A percentile compares a stretch with the other conserved stretches of the same genome.
These are phyloP conservation scores for Cirrhinus mrigala DNA, from an alignment of 2,797 vertebrate genomes.

Conservation along the genomic window DNA sequence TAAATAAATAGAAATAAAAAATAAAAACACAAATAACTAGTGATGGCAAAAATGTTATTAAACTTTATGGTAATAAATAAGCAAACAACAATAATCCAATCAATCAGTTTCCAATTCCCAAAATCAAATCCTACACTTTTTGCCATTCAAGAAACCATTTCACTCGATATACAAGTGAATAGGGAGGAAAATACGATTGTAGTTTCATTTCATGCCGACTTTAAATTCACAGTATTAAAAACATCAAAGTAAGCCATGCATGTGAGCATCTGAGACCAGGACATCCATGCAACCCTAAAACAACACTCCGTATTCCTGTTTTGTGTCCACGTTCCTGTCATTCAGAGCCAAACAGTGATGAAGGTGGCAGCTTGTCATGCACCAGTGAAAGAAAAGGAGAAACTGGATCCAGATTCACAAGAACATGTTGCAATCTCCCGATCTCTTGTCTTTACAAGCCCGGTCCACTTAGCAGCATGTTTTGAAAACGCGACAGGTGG, in stretches of 20 bases:
- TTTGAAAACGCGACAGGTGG: conserved; percentile 71
- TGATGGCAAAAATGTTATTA: too few species aligned
- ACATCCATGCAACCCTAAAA: not conserved
- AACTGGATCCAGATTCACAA: conserved; percentile 45
- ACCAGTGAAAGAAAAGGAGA: conserved; percentile 54
- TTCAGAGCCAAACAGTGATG: not conserved
- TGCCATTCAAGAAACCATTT: too few species aligned
- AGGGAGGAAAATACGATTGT: too few species aligned
- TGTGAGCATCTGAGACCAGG: not conserved
- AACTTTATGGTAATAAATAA: too few species aligned
- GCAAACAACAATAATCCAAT: too few species aligned
- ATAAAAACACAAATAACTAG: too few species aligned
- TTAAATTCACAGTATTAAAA: not conserved
- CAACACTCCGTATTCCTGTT: not conserved
- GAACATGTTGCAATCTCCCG: conserved; percentile 54
- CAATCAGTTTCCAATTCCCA: too few species aligned
- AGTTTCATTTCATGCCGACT: too few species aligned
- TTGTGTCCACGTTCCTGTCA: not conserved
- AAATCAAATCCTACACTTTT: too few species aligned
- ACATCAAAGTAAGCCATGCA: not conserved
- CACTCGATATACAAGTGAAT: too few species aligned
- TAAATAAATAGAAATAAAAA: too few species aligned
- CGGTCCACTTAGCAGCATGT: conserved; percentile 72
- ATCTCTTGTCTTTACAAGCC: conserved; percentile 67
- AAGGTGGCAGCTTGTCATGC: conserved; percentile 20